Evolutionary conservation across 2,797 vertebrate genomes (phyloP).

Genomic region (Morelia viridis): DNA sequence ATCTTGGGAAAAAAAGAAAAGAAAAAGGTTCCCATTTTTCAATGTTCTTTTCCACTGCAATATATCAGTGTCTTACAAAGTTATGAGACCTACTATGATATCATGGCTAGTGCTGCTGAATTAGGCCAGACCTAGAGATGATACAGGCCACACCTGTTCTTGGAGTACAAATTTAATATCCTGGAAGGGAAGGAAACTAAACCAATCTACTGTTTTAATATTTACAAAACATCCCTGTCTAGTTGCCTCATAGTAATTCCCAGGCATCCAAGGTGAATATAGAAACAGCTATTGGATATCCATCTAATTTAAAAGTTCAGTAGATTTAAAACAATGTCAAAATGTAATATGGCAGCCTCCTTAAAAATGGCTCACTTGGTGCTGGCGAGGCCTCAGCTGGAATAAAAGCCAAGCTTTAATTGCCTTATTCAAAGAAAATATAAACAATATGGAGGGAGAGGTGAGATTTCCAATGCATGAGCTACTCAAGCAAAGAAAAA

Average conservation of each 20-base stretch:
- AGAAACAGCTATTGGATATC: not conserved
- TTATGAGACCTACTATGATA: not conserved
- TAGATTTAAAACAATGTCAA: not conserved
- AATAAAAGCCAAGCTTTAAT: constrained; percentile 14
- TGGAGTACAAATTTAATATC: not conserved
- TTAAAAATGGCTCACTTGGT: not conserved
- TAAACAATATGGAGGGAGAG: not conserved
- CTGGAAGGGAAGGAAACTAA: not conserved
- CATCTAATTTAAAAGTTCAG: not conserved
- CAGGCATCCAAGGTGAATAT: not conserved
- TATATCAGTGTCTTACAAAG: not conserved
- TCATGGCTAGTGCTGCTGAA: not conserved
- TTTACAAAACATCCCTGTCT: not conserved
- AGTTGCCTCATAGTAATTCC: not conserved
- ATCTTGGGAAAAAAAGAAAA: not conserved
- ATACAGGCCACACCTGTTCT: not conserved
- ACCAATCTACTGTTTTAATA: not conserved
- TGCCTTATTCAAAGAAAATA: not conserved
- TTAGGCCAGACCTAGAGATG: not conserved
- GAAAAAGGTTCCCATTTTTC: not conserved
- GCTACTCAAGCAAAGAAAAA: not conserved
- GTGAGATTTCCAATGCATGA: not conserved
- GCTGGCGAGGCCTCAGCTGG: not conserved
- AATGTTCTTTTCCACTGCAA: not conserved
- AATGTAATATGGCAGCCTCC: not conserved